These are phyloP conservation scores for Dryas iulia DNA, from an alignment of 1,140 invertebrate species.

Conservation along the genomic window DNA sequence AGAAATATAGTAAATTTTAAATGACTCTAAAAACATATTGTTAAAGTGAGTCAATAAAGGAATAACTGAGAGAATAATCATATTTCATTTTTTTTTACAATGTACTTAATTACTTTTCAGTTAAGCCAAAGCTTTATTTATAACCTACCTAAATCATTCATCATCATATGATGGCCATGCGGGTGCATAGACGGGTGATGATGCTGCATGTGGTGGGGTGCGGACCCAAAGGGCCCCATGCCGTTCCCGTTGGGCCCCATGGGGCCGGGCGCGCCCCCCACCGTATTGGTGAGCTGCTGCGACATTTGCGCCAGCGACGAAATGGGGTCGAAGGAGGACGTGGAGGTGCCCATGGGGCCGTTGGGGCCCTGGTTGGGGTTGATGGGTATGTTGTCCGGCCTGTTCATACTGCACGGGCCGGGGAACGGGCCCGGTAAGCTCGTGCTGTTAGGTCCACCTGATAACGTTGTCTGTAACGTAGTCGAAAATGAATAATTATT, in stretches of 20 bases:
- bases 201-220: conserved; percentile 70
- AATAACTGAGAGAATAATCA: too few species aligned
- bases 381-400: conserved; percentile 90
- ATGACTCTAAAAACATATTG: too few species aligned
- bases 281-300: conserved; percentile 91
- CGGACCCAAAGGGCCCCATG: conserved; percentile 81
- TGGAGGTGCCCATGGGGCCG: conserved; percentile 75
- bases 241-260: conserved; percentile 79
- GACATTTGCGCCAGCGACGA: conserved; percentile 96
- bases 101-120: too few species aligned
- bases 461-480: conserved; percentile 60
- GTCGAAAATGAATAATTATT: background rate
- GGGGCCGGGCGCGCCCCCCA: conserved; percentile 76
- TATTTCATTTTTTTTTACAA: too few species aligned
- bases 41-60: too few species aligned
- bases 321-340: conserved; percentile 93
- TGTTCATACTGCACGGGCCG: conserved; percentile 73
- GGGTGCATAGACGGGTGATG: conserved; percentile 71
- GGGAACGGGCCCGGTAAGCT: conserved; percentile 65
- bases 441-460: conserved; percentile 70
- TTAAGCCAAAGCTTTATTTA: background rate
- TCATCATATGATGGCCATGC: conserved; percentile 74
- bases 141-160: conserved; percentile 67
- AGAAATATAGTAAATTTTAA: background rate
- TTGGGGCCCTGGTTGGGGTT: conserved; percentile 85